A percentile compares a stretch with the other conserved stretches of the same genome.
Conservation (phyloP, 1,140 invertebrate species). For the Zaprionus taronus region DNA sequence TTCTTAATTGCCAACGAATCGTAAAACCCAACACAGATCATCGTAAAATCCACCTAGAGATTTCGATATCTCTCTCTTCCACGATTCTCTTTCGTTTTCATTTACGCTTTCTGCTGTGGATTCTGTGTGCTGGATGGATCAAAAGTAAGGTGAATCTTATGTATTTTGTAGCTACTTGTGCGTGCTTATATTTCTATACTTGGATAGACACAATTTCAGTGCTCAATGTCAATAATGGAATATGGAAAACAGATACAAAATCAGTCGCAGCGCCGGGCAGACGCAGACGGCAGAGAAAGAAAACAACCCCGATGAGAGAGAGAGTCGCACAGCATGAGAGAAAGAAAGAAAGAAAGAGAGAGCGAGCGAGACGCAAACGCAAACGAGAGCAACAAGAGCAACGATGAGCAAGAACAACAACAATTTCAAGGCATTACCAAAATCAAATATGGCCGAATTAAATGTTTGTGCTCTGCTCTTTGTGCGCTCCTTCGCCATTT, state of each 20-base stretch:
- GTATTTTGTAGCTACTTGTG: constrained; percentile 3
- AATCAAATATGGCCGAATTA: constrained; percentile 83
- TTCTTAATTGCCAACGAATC: constrained; percentile 57
- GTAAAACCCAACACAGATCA: constrained; percentile 66
- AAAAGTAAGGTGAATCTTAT: background rate
- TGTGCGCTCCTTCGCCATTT: constrained; percentile 66
- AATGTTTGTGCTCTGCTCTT: constrained; percentile 70
- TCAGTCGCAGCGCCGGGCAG: constrained; percentile 49
- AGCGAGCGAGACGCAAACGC: constrained; percentile 13
- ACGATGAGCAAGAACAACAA: constrained; percentile 36
- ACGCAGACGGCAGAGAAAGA: constrained; percentile 28
- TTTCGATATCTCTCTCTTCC: constrained; percentile 1
- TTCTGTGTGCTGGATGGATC: background rate
- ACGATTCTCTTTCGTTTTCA: background rate
- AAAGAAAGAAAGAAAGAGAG: background rate
- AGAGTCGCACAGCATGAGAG: background rate
- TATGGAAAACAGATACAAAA: constrained; percentile 46
- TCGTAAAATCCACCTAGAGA: constrained; percentile 44
- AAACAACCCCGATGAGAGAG: constrained; percentile 48
- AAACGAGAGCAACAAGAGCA: constrained; percentile 38
- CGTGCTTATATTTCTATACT: constrained; percentile 14
- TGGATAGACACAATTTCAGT: constrained; percentile 20
- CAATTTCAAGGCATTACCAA: constrained; percentile 69
- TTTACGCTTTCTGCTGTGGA: background rate
- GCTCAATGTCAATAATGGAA: constrained; percentile 39